phyloP scores from a whole-genome alignment of 2,113 vertebrate genomes.

The Vicugna pacos region DNA sequence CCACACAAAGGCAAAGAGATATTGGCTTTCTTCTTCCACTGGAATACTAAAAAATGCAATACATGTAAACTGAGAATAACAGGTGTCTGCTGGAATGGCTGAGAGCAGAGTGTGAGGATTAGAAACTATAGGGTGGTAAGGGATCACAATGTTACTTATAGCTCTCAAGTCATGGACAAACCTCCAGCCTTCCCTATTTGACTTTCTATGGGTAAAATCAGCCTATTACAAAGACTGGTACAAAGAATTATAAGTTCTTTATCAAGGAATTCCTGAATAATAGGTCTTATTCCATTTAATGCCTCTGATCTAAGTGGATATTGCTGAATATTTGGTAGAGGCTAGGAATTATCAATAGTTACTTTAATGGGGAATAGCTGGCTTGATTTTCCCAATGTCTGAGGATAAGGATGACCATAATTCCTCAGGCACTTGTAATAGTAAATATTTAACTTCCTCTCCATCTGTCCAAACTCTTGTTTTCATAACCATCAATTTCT shows the following conservation, averaged over 20 bases:
- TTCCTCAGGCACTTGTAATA: not conserved
- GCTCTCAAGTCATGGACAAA: not conserved
- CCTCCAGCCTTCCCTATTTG: not conserved
- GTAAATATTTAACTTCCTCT: not conserved
- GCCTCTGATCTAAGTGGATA: not conserved
- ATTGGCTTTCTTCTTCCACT: not conserved
- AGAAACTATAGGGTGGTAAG: not conserved
- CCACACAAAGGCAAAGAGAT: not conserved
- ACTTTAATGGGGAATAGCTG: not conserved
- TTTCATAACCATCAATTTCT: not conserved
- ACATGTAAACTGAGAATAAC: not conserved
- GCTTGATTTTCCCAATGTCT: not conserved
- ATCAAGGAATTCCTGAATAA: not conserved
- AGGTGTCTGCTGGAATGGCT: not conserved
- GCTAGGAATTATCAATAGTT: not conserved
- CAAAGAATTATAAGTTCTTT: not conserved
- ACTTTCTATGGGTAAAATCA: not conserved
- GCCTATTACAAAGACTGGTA: not conserved
- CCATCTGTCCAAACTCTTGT: not conserved
- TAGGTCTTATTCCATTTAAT: not conserved
- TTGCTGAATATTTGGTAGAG: not conserved
- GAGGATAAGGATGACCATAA: not conserved
- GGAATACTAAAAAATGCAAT: not conserved
- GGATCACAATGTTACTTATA: not conserved
- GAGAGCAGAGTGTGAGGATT: not conserved